phyloP scores from a whole-genome alignment of 2,888 invertebrate genomes.

The Peribatodes rhomboidaria region DNA sequence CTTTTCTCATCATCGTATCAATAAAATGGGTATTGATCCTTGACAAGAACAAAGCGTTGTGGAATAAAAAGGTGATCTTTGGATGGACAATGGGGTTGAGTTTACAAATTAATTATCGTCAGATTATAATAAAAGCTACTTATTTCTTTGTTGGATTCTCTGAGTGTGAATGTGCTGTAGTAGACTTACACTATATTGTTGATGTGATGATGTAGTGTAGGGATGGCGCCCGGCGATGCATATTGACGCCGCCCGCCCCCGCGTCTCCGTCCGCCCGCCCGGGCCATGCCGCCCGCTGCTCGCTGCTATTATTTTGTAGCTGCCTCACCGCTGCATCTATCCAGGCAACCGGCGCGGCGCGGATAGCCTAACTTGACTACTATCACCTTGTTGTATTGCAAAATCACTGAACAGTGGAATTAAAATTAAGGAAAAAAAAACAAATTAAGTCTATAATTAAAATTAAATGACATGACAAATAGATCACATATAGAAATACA shows the following conservation, averaged over 20 bases:
- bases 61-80: constrained; percentile 22
- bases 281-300: constrained; percentile 23
- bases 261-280: constrained; percentile 37
- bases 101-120: constrained; percentile 13
- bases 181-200: constrained; percentile 50
- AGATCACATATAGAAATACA: no score
- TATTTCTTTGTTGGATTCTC: neutral
- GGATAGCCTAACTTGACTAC: neutral
- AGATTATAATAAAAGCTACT: neutral
- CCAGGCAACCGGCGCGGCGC: neutral
- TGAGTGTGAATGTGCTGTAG: constrained; percentile 4
- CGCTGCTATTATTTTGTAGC: neutral
- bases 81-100: constrained; percentile 10
- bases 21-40: constrained; percentile 27
- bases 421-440: neutral
- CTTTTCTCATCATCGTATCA: constrained; percentile 26
- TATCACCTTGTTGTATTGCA: neutral
- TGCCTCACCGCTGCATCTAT: neutral
- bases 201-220: constrained; percentile 57
- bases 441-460: no score
- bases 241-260: constrained; percentile 51
- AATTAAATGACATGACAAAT: neutral
- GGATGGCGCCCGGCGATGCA: constrained; percentile 64
- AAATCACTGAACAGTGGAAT: neutral
- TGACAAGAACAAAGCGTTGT: constrained; percentile 25